A percentile compares a stretch with the other conserved stretches of the same genome.
Conservation (phyloP, 2,797 vertebrate species). For the Tokudaia muenninki region DNA sequence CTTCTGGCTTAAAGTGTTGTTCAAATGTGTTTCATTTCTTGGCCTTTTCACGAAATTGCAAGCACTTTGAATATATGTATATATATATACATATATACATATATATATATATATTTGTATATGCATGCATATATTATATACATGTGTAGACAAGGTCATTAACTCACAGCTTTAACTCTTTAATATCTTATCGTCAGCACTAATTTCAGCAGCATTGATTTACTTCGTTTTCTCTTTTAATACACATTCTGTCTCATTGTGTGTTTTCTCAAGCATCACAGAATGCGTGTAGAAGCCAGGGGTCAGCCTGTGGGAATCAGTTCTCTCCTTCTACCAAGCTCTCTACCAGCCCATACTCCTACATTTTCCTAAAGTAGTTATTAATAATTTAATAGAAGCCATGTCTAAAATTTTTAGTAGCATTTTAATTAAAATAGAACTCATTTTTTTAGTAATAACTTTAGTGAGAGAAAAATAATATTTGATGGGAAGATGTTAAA, state of each 20-base stretch:
- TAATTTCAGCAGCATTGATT: neutral
- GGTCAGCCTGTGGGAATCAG: neutral
- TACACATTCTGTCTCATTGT: neutral
- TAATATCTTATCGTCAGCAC: neutral
- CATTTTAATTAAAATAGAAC: slow-evolving; percentile 21
- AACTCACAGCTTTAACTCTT: neutral
- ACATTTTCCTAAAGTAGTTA: neutral
- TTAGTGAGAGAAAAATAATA: neutral
- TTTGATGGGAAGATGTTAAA: neutral
- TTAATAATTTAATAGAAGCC: neutral
- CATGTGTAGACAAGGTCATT: neutral
- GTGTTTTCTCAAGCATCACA: neutral
- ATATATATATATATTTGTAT: neutral
- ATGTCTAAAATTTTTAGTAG: neutral
- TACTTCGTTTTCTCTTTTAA: neutral
- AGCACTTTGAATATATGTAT: neutral
- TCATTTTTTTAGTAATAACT: neutral
- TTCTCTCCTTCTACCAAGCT: neutral
- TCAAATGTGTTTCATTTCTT: slow-evolving; percentile 64
- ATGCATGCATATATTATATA: neutral
- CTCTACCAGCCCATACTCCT: neutral
- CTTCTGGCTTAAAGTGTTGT: slow-evolving; percentile 49
- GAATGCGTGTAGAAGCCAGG: neutral
- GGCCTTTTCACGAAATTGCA: slow-evolving; percentile 6
- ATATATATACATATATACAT: neutral